Evolutionary conservation across 2,797 vertebrate genomes (phyloP).

Genomic region (Tachyglossus aculeatus): DNA sequence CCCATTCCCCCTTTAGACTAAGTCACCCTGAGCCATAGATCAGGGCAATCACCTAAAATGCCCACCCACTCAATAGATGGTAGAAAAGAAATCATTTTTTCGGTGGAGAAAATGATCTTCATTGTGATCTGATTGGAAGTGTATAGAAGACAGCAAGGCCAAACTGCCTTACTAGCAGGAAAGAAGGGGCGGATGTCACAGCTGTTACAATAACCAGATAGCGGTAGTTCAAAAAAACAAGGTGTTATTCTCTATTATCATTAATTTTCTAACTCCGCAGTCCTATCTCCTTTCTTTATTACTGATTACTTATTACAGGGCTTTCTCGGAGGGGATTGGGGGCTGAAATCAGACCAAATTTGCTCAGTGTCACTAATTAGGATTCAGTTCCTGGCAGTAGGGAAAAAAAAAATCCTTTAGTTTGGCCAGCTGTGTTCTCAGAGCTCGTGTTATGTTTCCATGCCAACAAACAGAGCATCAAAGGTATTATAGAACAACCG

Average conservation of each 20-base stretch:
- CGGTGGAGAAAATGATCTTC: not conserved
- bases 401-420: constrained; percentile 17
- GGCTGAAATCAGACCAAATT: not conserved
- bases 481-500: constrained; percentile 6
- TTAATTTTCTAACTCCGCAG: not conserved
- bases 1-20: not conserved
- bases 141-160: not conserved
- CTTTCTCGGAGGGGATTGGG: not conserved
- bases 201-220: not conserved
- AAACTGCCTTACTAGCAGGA: not conserved
- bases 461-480: constrained; percentile 14
- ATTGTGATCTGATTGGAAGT: not conserved
- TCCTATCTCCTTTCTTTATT: not conserved
- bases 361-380: constrained; percentile 13
- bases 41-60: constrained; percentile 4
- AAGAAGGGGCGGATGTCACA: not conserved
- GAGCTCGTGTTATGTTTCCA: constrained; percentile 38
- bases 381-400: not conserved
- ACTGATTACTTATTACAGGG: constrained; percentile 1
- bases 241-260: not conserved
- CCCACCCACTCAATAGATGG: not conserved
- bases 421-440: constrained; percentile 8
- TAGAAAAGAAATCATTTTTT: constrained; percentile 7
- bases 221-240: not conserved
- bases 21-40: not conserved